A percentile compares a stretch with the other conserved stretches of the same genome.
Conservation (phyloP, 2,113 vertebrate genomes). For the Bombycilla garrulus region DNA sequence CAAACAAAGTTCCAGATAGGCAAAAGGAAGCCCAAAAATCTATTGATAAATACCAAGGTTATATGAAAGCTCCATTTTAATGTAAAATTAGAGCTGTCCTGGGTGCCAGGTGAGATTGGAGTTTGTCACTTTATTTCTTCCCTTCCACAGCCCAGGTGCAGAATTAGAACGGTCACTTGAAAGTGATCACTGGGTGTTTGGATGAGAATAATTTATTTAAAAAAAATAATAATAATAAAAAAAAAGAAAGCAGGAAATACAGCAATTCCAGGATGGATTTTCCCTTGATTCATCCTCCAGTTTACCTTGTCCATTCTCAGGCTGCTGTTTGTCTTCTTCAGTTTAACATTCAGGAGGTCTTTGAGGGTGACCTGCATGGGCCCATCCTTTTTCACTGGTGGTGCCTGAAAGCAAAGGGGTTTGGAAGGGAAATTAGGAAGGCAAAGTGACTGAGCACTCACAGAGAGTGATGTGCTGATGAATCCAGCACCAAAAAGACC, state of each 20-base stretch:
- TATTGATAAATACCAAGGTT: neutral
- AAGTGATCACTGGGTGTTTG: neutral
- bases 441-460: neutral
- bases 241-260: neutral
- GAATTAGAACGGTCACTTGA: neutral
- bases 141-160: neutral
- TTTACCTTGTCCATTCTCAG: constrained; percentile 58
- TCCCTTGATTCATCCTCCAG: neutral
- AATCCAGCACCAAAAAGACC: neutral
- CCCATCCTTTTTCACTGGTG: constrained; percentile 44
- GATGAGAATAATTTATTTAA: neutral
- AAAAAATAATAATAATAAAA: too few species aligned
- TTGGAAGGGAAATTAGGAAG: neutral
- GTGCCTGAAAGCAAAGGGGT: constrained; percentile 29
- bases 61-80: neutral
- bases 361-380: constrained; percentile 77
- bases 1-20: neutral
- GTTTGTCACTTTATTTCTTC: neutral
- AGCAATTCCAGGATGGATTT: neutral
- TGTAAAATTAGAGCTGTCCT: neutral
- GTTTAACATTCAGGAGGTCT: constrained; percentile 82
- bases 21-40: neutral
- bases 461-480: neutral
- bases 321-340: constrained; percentile 71
- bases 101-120: neutral